Percentiles rank a stretch among this genome's conserved stretches.
Evolutionary conservation across 2,113 vertebrate species (phyloP).

Genomic region (Otus sunia): DNA sequence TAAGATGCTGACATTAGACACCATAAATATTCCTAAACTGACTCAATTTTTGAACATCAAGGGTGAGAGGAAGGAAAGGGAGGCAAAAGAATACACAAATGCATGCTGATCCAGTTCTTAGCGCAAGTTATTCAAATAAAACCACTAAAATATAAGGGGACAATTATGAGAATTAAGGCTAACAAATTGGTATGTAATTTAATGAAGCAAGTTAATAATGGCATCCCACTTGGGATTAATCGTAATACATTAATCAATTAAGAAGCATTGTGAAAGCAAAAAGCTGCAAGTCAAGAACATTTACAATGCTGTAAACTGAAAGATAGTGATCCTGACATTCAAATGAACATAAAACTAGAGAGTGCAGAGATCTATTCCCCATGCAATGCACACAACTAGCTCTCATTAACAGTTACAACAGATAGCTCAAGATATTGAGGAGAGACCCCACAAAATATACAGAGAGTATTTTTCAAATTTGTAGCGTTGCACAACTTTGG

Average conservation of each 20-base stretch:
- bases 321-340: background rate
- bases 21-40: constrained; percentile 28
- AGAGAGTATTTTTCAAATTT: background rate
- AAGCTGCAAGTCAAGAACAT: background rate
- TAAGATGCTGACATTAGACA: background rate
- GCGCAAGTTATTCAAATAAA: background rate
- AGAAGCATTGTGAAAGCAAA: background rate
- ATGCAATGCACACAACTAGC: background rate
- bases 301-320: background rate
- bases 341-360: background rate
- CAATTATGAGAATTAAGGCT: background rate
- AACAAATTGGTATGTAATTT: background rate
- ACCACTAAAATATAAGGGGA: background rate
- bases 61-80: background rate
- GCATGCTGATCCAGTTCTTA: background rate
- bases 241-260: constrained; percentile 15
- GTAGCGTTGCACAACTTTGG: background rate
- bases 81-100: background rate
- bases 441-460: background rate
- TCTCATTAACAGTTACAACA: background rate
- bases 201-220: constrained; percentile 29
- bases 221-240: constrained; percentile 14
- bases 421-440: background rate
- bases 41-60: constrained; percentile 5
- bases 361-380: background rate